Evolutionary conservation across 2,797 vertebrate genomes (phyloP), one percentile per base, ranked within the genome.

Genomic region (Esox lucius): DNA sequence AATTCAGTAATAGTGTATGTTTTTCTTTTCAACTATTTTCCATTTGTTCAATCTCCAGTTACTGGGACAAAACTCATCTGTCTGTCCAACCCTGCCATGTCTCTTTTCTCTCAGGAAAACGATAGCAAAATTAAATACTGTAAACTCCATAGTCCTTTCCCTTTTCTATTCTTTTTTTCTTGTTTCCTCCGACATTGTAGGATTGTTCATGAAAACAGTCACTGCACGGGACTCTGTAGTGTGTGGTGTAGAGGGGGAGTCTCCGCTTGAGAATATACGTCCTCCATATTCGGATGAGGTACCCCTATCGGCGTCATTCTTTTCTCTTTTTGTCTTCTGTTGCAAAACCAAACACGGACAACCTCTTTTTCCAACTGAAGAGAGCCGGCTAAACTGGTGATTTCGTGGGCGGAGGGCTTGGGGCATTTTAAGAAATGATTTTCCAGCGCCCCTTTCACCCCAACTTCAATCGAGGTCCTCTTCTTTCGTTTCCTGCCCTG

Each of bases 281-380:
- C 97, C 96, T 99, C 97, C 97, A 98, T 98, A 86, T 95, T 96
- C 75, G 97, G 96, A 87, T 98, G 97, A 88, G 96, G 96, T 81
- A 96, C 95, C 90, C 96, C 96, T 81, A 96, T 93, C 51, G 97
- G 97, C 91, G 98, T 99, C 98, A 99, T 99, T 89, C 98, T 93
- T 95, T 99, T 99, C 94, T 99, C 98, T 94, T 99, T 99, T 92
- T 99, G 98, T 95, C 98, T 95, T 93, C 98, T 96, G 96, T 99
- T 99, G 95, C 98, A 99, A 96, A 99, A 99, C 98, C 98, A 99
- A 90, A 98, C 98, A 77, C 98, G 96, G 87, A 99, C 98, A 87
- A 99, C 98, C 95, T 99, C 98, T 87, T 99, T 99, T 91, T 99
- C 98, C 94, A 99, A 93, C 93, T 99, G 98, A 90, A 99, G 95